phyloP scores from a whole-genome alignment of 2,888 invertebrate genomes.

The Habrosyne pyritoides region DNA sequence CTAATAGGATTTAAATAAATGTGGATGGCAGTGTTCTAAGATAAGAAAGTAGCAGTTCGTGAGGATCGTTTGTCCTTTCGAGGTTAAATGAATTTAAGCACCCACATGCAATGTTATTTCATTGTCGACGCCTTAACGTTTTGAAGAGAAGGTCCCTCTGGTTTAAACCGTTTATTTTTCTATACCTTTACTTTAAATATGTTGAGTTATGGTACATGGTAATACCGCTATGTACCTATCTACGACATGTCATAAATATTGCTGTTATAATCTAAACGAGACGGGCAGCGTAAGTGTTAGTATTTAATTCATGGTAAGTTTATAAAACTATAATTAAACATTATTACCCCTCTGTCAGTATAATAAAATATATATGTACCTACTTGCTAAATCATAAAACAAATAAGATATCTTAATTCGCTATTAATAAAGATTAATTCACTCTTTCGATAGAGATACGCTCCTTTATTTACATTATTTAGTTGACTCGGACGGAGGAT shows the following conservation, averaged over 20 bases:
- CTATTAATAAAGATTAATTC: not conserved
- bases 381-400: not conserved
- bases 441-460: not conserved
- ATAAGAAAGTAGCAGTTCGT: not conserved
- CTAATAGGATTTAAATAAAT: not conserved
- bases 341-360: not conserved
- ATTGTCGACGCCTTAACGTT: not conserved
- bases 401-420: not conserved
- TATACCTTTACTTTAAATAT: too few species aligned
- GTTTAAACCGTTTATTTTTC: too few species aligned
- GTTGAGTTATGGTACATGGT: too few species aligned
- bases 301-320: too few species aligned
- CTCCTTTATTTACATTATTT: not conserved
- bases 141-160: too few species aligned
- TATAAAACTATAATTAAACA: too few species aligned
- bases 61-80: not conserved
- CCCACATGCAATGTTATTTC: not conserved
- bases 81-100: slow-evolving; percentile 2
- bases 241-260: too few species aligned
- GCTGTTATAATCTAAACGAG: too few species aligned
- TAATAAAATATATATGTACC: not conserved
- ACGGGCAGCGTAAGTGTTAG: too few species aligned
- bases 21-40: not conserved
- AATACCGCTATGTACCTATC: too few species aligned
- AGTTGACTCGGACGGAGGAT: not conserved